A percentile compares a stretch with the other conserved stretches of the same genome.
Conservation (phyloP, 2,888 invertebrate species). For the Temnothorax unifasciatus region DNA sequence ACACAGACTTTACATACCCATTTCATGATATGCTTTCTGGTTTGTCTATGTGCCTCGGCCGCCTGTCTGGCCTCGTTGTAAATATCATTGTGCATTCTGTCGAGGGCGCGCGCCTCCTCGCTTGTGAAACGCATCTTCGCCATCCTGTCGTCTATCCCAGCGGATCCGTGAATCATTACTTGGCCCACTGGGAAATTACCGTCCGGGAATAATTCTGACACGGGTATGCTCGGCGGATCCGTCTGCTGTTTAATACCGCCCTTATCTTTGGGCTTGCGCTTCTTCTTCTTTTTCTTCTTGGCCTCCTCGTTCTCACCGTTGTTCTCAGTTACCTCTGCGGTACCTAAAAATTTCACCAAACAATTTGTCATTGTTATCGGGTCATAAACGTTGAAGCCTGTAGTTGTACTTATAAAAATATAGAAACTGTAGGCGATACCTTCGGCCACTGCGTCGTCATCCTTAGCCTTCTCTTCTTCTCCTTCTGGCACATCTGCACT, state of each 20-base stretch:
- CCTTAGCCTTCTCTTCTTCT: constrained; percentile 79
- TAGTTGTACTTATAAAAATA: neutral
- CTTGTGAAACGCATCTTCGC: constrained; percentile 95
- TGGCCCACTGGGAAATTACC: constrained; percentile 96
- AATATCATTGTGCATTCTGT: constrained; percentile 96
- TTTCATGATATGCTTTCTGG: constrained; percentile 95
- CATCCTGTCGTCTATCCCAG: constrained; percentile 92
- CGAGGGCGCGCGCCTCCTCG: constrained; percentile 96
- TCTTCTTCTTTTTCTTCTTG: constrained; percentile 90
- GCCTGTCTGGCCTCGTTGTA: constrained; percentile 98
- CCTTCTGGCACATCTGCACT: constrained; percentile 86
- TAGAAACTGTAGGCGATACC: constrained; percentile 59
- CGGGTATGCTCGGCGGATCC: constrained; percentile 95
- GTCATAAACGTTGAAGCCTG: neutral
- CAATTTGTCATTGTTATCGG: neutral
- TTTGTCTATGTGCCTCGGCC: constrained; percentile 98
- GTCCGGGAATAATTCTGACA: constrained; percentile 94
- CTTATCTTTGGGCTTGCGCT: constrained; percentile 87
- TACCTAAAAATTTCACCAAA: constrained; percentile 1
- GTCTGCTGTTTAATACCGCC: constrained; percentile 89
- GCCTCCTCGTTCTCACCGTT: constrained; percentile 87
- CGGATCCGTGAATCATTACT: constrained; percentile 93
- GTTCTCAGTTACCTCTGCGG: constrained; percentile 83
- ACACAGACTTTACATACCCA: constrained; percentile 87
- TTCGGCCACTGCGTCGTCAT: constrained; percentile 72